Percentiles rank a stretch among this genome's conserved stretches.
Conservation (phyloP, 1,140 invertebrate species). For the Pseudobourletiella spinata region DNA sequence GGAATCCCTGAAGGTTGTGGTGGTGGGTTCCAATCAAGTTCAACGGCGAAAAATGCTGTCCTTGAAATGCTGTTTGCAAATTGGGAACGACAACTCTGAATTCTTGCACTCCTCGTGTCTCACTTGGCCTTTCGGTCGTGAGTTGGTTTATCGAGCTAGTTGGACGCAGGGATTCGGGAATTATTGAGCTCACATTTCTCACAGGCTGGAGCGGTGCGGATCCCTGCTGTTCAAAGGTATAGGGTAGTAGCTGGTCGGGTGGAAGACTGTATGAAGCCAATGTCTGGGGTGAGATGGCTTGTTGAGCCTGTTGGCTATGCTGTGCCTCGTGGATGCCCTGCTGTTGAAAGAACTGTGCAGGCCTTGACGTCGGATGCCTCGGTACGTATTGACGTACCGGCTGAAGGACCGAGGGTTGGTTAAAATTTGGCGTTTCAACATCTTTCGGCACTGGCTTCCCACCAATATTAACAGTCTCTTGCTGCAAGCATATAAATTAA, state of each 20-base stretch:
- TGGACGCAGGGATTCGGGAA: background rate
- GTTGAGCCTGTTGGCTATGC: background rate
- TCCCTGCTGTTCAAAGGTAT: background rate
- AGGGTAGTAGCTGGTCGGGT: background rate
- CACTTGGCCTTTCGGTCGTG: background rate
- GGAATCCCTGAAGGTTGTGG: background rate
- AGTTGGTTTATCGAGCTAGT: background rate
- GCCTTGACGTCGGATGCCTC: background rate
- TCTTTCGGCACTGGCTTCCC: background rate
- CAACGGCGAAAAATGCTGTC: background rate
- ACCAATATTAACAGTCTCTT: background rate
- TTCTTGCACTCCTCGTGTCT: too few species aligned
- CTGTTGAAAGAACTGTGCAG: background rate
- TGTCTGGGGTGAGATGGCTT: background rate
- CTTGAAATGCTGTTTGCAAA: slow-evolving; percentile 8
- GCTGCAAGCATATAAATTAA: too few species aligned
- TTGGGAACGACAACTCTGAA: too few species aligned
- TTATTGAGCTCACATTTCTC: background rate
- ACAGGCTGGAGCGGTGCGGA: background rate
- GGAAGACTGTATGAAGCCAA: background rate
- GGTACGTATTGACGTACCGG: background rate
- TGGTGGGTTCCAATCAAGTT: background rate
- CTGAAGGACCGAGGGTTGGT: slow-evolving; percentile 13
- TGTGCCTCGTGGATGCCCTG: too few species aligned
- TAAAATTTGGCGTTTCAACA: background rate